Base-by-base conservation (phyloP, 53 echinoderm and acorn worm species). In the Pentamera pediparva region DNA sequence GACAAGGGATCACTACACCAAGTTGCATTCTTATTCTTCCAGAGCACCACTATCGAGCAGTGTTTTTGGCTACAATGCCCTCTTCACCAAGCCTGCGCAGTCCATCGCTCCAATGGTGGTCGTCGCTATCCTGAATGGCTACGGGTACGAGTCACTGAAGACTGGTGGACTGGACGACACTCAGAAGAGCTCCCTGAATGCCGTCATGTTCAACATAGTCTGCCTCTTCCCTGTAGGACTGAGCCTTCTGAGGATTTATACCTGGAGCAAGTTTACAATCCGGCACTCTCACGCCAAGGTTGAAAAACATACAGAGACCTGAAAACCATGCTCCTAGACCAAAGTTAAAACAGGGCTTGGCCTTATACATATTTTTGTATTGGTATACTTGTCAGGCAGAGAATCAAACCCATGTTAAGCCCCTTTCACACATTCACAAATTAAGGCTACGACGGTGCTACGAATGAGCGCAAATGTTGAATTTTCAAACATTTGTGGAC, bases 21-120 rank as follows among this genome's bases (percentile, higher is more conserved):
- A n/a, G n/a, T n/a, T n/a, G n/a, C n/a, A n/a, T n/a, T n/a, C n/a
- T 56, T 18, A 53, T 56, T 56, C 27, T 3, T 0, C 56, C 81
- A 96, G 96, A 47, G 79, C 79, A 45, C 98, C 98, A 29, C 61
- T 98, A 28, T 98, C 98, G 15, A 92, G 91, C 27, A 92, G 83
- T 48, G 91, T 98, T 39, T 98, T 91, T 75, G 98, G 88, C 13
- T 91, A 88, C 89, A 98, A 98, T 41, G 98, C 98, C 10, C 76
- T 98, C 31, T 98, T 98, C 74, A 98, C 98, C 53, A 98, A 98
- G 52, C 86, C 98, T 31, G 98, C 98, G 2, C 37, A 69, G 36
- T 98, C 98, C 33, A 47, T 91, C 11, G 86, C 98, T 10, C 98
- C 98, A 3, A 91, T 92, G 88, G 20, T 89, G 62, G 84, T 98